phyloP scores from a whole-genome alignment of 2,888 invertebrate species.

The Noctua janthina region DNA sequence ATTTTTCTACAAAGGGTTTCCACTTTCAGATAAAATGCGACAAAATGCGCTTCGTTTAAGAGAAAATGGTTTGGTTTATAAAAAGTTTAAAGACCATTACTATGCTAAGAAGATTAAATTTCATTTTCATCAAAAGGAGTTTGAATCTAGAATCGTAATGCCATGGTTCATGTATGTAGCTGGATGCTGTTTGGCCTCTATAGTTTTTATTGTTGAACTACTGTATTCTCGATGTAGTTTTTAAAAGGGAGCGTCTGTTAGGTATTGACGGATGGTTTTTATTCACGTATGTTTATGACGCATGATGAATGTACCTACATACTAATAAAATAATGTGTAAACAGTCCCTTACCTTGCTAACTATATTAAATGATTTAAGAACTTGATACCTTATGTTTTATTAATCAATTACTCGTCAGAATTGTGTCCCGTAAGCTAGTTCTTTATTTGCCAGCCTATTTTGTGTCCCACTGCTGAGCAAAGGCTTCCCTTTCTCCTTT shows the following conservation, averaged over 20 bases:
- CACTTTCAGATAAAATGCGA: conserved; percentile 39
- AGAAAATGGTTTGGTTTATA: conserved; percentile 51
- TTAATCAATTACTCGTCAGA: too few relatives aligned
- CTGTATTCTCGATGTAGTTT: background rate
- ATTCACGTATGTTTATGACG: too few relatives aligned
- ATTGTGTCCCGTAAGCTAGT: too few relatives aligned
- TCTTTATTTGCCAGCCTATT: too few relatives aligned
- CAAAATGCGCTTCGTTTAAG: conserved; percentile 41
- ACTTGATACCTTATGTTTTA: too few relatives aligned
- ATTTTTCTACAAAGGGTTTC: conserved; percentile 61
- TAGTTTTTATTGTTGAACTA: conserved; percentile 49
- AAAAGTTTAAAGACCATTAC: conserved; percentile 38
- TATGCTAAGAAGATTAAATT: conserved; percentile 33
- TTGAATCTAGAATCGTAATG: conserved; percentile 30
- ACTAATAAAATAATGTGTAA: too few relatives aligned
- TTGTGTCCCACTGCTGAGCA: too few relatives aligned
- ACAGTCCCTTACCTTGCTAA: too few relatives aligned
- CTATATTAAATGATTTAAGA: too few relatives aligned
- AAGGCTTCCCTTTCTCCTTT: too few relatives aligned
- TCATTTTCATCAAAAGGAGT: conserved; percentile 17
- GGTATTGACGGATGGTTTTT: too few relatives aligned
- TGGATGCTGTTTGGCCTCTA: conserved; percentile 29
- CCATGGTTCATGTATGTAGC: conserved; percentile 55
- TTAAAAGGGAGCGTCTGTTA: background rate
- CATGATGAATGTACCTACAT: too few relatives aligned